Evolutionary conservation across 2,888 invertebrate genomes (phyloP), one percentile per base, ranked within the genome.

Genomic region (Euphydryas editha): DNA sequence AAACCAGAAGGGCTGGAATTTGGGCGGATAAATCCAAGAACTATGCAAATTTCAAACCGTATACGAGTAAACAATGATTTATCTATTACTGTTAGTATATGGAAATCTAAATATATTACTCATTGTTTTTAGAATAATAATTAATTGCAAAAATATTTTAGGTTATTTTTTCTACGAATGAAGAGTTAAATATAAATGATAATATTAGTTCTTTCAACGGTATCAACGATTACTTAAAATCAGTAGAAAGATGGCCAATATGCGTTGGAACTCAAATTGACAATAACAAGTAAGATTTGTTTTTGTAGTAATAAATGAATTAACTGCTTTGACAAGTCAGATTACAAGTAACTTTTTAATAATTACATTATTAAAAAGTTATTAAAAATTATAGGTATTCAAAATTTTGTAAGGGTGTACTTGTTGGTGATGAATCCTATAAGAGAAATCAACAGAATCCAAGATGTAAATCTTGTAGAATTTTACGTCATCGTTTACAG

Each of bases 191-290:
- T 47, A 13, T 56, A 7, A 39, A 56, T 36, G 57, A 60, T 8
- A 65, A 60, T 60, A 39, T 65, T 56, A 55, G 7, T 8, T 49
- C 59, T n/a, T 60, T 51, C 5, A 51, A 20, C 15, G 36, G 44
- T 51, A n/a, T 64, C 30, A 18, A 51, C 13, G 37, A 60, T 42
- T 68, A 61, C 21, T 64, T 68, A 20, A 68, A 64, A 64, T 61
- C 42, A 18, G 64, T 64, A 2, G 68, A 68, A 58, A 64, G 51
- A 51, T 68, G 64, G 68, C 68, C 64, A 17, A 42, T 68, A 61
- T 68, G 68, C 36, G 64, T 63, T 57, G 68, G 68, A 2, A 64
- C 68, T 44, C 64, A 68, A 58, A 64, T 64, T 47, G 57, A 63
- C 17, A 60, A 15, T 18, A 60, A 56, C 3, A 67, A 42, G 67